Conservation (phyloP, 2,113 vertebrate genomes). For the Anas platyrhynchos region DNA sequence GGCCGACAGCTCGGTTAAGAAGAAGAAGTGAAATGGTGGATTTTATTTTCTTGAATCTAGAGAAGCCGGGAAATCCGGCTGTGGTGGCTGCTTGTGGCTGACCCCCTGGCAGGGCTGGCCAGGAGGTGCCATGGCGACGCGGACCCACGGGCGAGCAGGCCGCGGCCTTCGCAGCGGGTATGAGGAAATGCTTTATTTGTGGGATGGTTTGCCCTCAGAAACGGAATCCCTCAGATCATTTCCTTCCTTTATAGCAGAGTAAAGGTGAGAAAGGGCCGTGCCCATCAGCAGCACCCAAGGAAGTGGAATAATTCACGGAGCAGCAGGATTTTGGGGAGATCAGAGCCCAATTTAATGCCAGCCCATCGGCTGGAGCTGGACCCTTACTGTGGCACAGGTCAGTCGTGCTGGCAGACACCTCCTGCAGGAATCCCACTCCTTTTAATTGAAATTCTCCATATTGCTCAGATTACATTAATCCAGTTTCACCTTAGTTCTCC, state of each 20-base stretch:
- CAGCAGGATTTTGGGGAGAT: not conserved
- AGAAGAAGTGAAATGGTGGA: not conserved
- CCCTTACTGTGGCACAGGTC: not conserved
- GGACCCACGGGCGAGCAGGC: not conserved
- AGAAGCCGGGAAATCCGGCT: not conserved
- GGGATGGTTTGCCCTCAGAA: not conserved
- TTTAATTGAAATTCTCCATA: not conserved
- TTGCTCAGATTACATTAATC: not conserved
- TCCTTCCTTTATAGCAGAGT: not conserved
- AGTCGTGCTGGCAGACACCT: not conserved
- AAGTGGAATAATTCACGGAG: not conserved
- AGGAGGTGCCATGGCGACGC: not conserved
- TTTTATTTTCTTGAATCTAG: not conserved
- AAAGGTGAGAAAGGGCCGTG: not conserved
- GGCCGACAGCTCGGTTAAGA: not conserved
- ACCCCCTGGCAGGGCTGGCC: not conserved
- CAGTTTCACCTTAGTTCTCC: not conserved
- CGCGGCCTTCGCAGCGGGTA: not conserved
- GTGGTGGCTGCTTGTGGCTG: not conserved
- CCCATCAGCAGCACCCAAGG: not conserved
- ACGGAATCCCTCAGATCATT: not conserved
- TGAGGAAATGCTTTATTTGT: not conserved
- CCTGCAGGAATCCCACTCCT: not conserved
- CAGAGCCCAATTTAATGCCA: not conserved
- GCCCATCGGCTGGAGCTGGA: not conserved